A percentile compares a stretch with the other conserved stretches of the same genome.
These are phyloP conservation scores for Parascotia fuliginaria DNA, from an alignment of 2,888 invertebrate genomes.

Conservation along the genomic window DNA sequence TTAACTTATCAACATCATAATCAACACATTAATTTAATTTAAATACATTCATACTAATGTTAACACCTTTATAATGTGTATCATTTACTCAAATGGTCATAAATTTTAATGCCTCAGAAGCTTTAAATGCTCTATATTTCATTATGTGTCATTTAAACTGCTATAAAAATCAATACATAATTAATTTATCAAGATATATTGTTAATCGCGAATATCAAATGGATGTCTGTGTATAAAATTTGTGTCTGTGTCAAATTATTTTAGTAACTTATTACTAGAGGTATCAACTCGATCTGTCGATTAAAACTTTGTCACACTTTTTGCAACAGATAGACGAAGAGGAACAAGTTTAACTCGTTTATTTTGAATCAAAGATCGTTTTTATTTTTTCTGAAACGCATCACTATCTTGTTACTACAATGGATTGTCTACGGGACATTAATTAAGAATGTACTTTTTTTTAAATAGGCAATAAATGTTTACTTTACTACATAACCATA, in stretches of 20 bases:
- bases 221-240: not conserved
- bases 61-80: conserved; percentile 27
- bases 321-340: conserved; percentile 3
- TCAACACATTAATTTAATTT: conserved; percentile 25
- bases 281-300: not conserved
- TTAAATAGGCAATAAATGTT: conserved; percentile 29
- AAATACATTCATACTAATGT: conserved; percentile 21
- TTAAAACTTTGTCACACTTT: conserved; percentile 8
- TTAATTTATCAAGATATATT: not conserved
- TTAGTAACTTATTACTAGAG: not conserved
- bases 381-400: conserved; percentile 9
- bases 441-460: conserved; percentile 21
- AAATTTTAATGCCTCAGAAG: conserved; percentile 28
- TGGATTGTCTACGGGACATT: conserved; percentile 15
- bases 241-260: not conserved
- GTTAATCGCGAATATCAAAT: not conserved
- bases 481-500: conserved; percentile 12
- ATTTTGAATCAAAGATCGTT: conserved; percentile 11
- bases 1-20: conserved; percentile 27
- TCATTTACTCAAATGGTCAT: conserved; percentile 32
- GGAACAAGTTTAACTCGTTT: conserved; percentile 26
- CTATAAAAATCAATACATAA: conserved; percentile 13
- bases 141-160: conserved; percentile 15
- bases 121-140: conserved; percentile 24
- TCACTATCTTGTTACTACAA: conserved; percentile 20